These are phyloP conservation scores for Melieria crassipennis DNA, from an alignment of 2,888 invertebrate genomes.

Conservation along the genomic window DNA sequence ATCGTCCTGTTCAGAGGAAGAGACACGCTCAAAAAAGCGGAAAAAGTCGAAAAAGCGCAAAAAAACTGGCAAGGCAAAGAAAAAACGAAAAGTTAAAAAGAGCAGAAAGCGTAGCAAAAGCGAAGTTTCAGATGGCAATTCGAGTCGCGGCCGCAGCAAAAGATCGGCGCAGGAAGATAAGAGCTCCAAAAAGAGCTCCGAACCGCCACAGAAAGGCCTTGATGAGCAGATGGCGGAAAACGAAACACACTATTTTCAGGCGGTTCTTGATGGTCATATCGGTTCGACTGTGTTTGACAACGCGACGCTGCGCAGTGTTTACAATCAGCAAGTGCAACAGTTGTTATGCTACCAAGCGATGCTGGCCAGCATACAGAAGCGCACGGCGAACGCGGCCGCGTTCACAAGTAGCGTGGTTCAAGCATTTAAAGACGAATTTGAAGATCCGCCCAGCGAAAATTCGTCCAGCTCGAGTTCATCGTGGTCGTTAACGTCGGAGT, in stretches of 20 bases:
- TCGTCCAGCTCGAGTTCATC: conserved; percentile 31
- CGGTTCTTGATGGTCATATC: too few species aligned
- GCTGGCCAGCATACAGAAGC: conserved; percentile 8
- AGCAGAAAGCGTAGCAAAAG: conserved; percentile 24
- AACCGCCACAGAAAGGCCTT: too few species aligned
- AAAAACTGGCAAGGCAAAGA: neutral
- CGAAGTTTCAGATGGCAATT: conserved; percentile 29
- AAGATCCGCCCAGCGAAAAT: conserved; percentile 7
- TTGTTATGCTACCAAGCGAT: conserved; percentile 29
- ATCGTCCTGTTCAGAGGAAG: too few species aligned
- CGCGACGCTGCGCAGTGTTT: too few species aligned
- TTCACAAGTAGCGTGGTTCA: conserved; percentile 3
- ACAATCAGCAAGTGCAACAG: conserved; percentile 43
- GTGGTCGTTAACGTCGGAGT: neutral
- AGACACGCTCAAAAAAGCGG: too few species aligned
- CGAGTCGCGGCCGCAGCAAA: conserved; percentile 28
- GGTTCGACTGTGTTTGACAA: too few species aligned
- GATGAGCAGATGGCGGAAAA: too few species aligned
- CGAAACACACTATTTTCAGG: too few species aligned
- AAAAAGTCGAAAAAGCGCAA: neutral
- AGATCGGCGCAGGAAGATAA: conserved; percentile 13
- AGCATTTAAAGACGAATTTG: conserved; percentile 13
- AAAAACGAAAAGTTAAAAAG: too few species aligned
- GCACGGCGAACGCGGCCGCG: conserved; percentile 3
- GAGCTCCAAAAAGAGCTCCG: too few species aligned